Base-by-base conservation (phyloP, 1,140 invertebrate genomes). In the Nylanderia fulva region DNA sequence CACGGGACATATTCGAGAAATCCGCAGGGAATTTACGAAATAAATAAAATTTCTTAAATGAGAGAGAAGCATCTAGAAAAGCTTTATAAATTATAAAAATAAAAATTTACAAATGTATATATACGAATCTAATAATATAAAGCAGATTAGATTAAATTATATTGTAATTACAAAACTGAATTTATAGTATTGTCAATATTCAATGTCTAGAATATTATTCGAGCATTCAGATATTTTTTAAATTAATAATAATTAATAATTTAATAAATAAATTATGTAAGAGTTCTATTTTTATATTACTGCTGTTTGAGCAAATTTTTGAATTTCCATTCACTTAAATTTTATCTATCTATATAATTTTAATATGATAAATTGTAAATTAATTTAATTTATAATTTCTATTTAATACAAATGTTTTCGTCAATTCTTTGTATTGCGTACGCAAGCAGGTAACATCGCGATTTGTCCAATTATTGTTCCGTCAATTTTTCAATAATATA, bases 401-500 rank as follows among this genome's bases (percentile, higher is more conserved):
- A 29, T 63, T 29, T 42, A 18, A 24, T 45, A 8, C 64, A 21
- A 13, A n/a, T 13, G 68, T 79, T 79, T 39, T 54, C 61, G 13
- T 9, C 29, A 64, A 66, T 79, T 33, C 27, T 79, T 11, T 42
- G 11, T 24, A 63, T 77, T 33, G 18, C 45, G 18, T 60, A n/a
- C 9, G 27, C 15, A 66, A n/a, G 61, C 61, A n/a, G 5, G 21
- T 66, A 66, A 52, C 29, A 66, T 79, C 42, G 42, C 36, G 42
- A 79, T 52, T 64, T 21, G 42, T 6, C 21, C 63, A 69, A 80
- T 80, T 80, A 56, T 11, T 56, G 24, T 79, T 48, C 63, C 45
- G 54, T 56, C 29, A 33, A 13, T 33, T 69, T 18, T n/a, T 56
- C 29, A 21, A 69, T 42, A 68, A 54, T 54, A 72, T 58, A 71